Base-by-base conservation (phyloP, 1,140 invertebrate species). In the Megathymus violae region DNA sequence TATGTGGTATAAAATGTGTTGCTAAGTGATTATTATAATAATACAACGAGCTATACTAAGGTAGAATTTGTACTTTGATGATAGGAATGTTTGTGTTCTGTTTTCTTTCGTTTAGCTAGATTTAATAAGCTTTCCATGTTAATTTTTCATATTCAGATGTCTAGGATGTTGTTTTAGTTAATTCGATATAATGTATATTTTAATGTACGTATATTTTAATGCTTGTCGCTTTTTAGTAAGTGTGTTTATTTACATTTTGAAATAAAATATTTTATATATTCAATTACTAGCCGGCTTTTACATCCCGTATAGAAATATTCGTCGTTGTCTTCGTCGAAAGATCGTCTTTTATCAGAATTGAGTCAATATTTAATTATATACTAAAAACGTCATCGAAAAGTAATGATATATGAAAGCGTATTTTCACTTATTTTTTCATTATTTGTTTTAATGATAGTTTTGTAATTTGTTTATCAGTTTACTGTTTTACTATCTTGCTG, bases 1-100 rank as follows among this genome's bases (percentile, higher is more conserved):
- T 73, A 54, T 73, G 71, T 62, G 71, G 67, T 73, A 71, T 36
- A 19, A 25, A 31, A 31, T 7, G 6, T 25, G 22, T 19, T 47
- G 13, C 3, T 27, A 14, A 16, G 0, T 13, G 11, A 31, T 44
- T 54, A 31, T 31, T 31, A 31, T 31, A 31, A 31, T 7, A 22
- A 22, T 31, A n/a, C n/a, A n/a, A n/a, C n/a, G n/a, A n/a, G n/a
- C n/a, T n/a, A n/a, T n/a, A n/a, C 9, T 31, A 9, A 1, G 27
- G 27, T 31, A 31, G 6, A 25, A 25, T 31, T 31, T 4, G 27
- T 31, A 9, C 7, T 31, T 31, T 7, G 27, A 31, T 7, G 9
- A 31, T 31, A 31, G 19, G 5, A 22, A 22, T 5, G 19, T 22
- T 22, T 22, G n/a, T n/a, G n/a, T n/a, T n/a, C n/a, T 22, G 2